Conservation (phyloP, 2,888 invertebrate genomes). For the Cephus spinipes region DNA sequence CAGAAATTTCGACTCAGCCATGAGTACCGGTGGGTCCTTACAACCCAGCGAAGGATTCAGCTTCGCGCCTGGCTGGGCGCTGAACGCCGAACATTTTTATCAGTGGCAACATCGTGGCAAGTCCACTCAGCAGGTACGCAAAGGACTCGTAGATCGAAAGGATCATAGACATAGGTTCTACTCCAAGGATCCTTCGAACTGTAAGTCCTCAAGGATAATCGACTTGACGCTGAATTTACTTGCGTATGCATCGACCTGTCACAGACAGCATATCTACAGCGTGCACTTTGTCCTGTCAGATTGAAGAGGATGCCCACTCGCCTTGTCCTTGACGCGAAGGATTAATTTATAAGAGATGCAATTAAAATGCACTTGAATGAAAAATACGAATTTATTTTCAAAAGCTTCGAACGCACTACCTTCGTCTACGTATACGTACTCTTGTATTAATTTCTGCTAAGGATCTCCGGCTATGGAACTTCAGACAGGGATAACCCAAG, state of each 20-base stretch:
- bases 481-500: slow-evolving; percentile 24
- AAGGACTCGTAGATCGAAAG: neutral
- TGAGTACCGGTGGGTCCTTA: slow-evolving; percentile 36
- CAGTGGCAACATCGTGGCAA: slow-evolving; percentile 74
- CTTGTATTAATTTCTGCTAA: neutral
- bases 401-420: neutral
- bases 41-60: slow-evolving; percentile 70
- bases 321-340: neutral
- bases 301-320: neutral
- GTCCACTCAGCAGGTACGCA: slow-evolving; percentile 71
- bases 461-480: neutral
- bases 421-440: neutral
- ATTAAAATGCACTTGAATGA: neutral
- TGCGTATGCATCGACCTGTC: neutral
- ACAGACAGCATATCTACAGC: slow-evolving; percentile 1
- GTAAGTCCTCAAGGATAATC: neutral
- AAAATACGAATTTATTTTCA: neutral
- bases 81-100: slow-evolving; percentile 73
- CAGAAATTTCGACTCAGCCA: slow-evolving; percentile 28
- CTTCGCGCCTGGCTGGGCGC: slow-evolving; percentile 74
- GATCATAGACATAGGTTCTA: neutral
- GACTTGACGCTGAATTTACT: neutral
- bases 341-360: neutral
- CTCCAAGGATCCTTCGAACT: neutral
- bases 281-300: too few species aligned